A percentile compares a stretch with the other conserved stretches of the same genome.
Conservation (phyloP, 2,113 vertebrate genomes). For the Poecilia latipinna region DNA sequence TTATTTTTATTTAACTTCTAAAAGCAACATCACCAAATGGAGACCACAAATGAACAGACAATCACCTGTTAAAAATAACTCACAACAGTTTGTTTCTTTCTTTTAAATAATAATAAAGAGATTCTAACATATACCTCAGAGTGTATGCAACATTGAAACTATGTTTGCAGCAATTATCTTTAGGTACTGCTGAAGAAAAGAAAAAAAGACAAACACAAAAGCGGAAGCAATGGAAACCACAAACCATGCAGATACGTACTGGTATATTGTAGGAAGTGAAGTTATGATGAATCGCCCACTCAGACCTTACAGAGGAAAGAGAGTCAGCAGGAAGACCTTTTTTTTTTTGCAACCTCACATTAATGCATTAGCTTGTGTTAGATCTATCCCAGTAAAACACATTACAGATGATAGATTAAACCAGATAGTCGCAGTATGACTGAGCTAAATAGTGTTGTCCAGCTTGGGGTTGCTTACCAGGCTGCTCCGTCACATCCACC, state of each 20-base stretch:
- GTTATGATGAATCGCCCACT: conserved; percentile 96
- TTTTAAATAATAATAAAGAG: not conserved
- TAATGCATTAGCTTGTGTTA: not conserved
- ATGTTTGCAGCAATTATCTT: not conserved
- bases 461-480: conserved; percentile 88
- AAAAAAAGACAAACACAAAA: conserved; percentile 1
- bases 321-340: conserved; percentile 19
- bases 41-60: not conserved
- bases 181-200: not conserved
- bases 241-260: conserved; percentile 83
- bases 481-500: conserved; percentile 95
- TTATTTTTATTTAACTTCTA: not conserved
- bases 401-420: too few relatives aligned
- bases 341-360: not conserved
- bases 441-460: not conserved
- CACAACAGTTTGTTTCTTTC: not conserved
- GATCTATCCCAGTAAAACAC: not conserved
- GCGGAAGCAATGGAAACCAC: conserved; percentile 34
- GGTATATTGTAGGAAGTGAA: conserved; percentile 96
- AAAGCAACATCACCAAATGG: not conserved
- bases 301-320: conserved; percentile 80
- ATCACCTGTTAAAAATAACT: not conserved
- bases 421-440: not conserved
- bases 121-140: not conserved
- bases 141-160: not conserved